phyloP scores from a whole-genome alignment of 2,797 vertebrate genomes.

The Nannoperca australis region DNA sequence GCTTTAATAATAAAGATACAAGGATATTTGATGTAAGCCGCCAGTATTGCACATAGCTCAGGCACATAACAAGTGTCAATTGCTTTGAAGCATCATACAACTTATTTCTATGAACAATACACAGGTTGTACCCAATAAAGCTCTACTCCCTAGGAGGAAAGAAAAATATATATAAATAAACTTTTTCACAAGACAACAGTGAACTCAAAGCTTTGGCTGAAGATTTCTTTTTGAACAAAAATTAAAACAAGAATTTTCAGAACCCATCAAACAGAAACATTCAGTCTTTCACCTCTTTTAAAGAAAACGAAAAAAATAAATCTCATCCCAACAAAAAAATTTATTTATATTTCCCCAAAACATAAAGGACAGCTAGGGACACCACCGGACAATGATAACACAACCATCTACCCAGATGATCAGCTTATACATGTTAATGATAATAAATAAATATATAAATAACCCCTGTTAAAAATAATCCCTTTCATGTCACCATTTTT shows the following conservation, averaged over 20 bases:
- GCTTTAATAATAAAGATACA: conserved; percentile 89
- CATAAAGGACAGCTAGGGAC: conserved; percentile 55
- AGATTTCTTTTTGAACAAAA: conserved; percentile 72
- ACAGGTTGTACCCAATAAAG: conserved; percentile 77
- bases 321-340: conserved; percentile 51
- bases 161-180: not conserved
- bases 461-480: conserved; percentile 68
- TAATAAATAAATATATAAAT: conserved; percentile 65
- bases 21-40: conserved; percentile 82
- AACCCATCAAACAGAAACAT: conserved; percentile 60
- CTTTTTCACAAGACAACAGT: conserved; percentile 73
- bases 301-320: not conserved
- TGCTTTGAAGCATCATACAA: conserved; percentile 71
- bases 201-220: conserved; percentile 85
- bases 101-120: conserved; percentile 75
- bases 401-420: conserved; percentile 85
- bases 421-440: conserved; percentile 66
- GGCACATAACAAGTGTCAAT: conserved; percentile 84
- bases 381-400: conserved; percentile 71
- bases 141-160: conserved; percentile 63
- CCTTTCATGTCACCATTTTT: conserved; percentile 67
- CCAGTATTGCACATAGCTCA: conserved; percentile 87
- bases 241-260: conserved; percentile 45
- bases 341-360: not conserved
- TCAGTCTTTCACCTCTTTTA: conserved; percentile 46